These are phyloP conservation scores for Turritopsis dohrnii DNA, from an alignment of 30 jellyfish, hydroid and myxozoan species.

Conservation along the genomic window DNA sequence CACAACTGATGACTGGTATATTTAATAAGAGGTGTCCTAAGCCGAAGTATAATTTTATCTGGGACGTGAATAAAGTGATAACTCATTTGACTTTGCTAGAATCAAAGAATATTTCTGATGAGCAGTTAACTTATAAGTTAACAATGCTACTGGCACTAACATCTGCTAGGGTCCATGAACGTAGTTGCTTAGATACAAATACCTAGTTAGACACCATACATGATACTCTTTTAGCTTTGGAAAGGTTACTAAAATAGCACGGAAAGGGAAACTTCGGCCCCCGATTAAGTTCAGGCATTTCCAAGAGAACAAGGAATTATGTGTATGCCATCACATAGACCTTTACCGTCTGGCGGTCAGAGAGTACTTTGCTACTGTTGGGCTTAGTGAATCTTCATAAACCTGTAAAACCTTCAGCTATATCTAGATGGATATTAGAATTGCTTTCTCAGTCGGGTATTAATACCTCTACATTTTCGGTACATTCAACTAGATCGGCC, in stretches of 20 bases:
- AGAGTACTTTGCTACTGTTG: not conserved
- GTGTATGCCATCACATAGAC: conserved; percentile 12
- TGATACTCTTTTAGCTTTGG: not conserved
- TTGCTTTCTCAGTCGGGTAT: too few species aligned
- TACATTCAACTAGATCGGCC: conserved; percentile 16
- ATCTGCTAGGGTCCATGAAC: conserved; percentile 8
- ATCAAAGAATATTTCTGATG: not conserved
- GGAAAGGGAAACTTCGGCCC: not conserved
- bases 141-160: conserved; percentile 13
- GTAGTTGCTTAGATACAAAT: not conserved
- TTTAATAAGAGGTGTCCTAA: conserved; percentile 8
- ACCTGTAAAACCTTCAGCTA: not conserved
- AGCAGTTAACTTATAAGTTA: not conserved
- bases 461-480: too few species aligned
- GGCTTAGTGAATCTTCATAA: not conserved
- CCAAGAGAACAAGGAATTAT: not conserved
- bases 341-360: not conserved
- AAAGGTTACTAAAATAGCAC: not conserved
- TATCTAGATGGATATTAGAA: not conserved
- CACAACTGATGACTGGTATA: not conserved
- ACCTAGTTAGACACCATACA: conserved; percentile 4
- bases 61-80: conserved; percentile 7
- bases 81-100: not conserved
- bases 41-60: not conserved
- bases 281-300: not conserved